These are phyloP conservation scores for Syritta pipiens DNA, from an alignment of 2,888 invertebrate species.

Conservation along the genomic window DNA sequence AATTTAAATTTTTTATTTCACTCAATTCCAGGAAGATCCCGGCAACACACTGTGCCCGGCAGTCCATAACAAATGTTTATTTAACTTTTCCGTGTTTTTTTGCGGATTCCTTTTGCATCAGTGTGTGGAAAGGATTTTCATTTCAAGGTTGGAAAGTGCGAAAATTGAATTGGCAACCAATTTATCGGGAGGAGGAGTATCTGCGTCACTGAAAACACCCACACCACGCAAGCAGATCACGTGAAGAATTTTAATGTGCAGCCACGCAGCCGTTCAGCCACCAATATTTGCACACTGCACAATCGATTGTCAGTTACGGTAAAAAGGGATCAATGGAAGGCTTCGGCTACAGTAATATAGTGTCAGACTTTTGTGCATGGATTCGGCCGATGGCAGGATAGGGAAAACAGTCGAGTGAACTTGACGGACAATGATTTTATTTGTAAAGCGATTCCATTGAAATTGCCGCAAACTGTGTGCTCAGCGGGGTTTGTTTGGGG, in stretches of 20 bases:
- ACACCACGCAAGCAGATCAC: background rate
- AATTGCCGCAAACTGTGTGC: no score
- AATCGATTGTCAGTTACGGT: slow-evolving; percentile 27
- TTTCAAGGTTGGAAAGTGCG: background rate
- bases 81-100: background rate
- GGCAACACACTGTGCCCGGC: background rate
- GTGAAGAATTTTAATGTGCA: slow-evolving; percentile 1
- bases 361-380: slow-evolving; percentile 6
- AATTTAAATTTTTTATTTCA: slow-evolving; percentile 25
- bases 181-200: no score
- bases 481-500: no score
- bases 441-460: background rate
- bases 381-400: background rate
- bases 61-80: slow-evolving; percentile 22
- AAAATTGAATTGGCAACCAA: slow-evolving; percentile 14
- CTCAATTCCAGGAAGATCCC: no score
- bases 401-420: background rate
- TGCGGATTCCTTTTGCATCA: no score
- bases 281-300: slow-evolving; percentile 8
- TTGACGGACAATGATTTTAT: background rate
- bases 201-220: no score
- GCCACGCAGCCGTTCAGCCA: background rate
- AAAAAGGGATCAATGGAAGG: slow-evolving; percentile 9
- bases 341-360: no score
- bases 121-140: background rate